Percentiles rank a stretch among this genome's conserved stretches.
phyloP scores from a whole-genome alignment of 2,888 invertebrate genomes.

The Hedychridium roseum region DNA sequence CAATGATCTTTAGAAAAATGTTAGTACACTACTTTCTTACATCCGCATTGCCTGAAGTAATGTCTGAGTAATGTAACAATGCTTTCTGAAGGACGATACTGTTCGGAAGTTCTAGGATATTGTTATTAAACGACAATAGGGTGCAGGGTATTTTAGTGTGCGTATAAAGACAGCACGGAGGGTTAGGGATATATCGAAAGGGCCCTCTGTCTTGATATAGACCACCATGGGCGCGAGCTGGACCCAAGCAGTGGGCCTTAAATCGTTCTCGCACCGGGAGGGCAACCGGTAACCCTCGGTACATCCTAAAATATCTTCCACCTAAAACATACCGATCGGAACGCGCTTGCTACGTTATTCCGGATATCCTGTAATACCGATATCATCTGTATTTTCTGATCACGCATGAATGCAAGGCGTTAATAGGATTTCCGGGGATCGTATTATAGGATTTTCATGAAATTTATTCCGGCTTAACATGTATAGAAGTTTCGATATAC shows the following conservation, averaged over 20 bases:
- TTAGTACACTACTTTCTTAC: no score
- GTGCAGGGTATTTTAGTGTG: no score
- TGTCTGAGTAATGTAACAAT: no score
- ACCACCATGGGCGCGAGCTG: constrained; percentile 50
- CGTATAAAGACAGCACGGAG: constrained; percentile 5
- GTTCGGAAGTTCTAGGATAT: no score
- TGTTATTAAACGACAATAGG: no score
- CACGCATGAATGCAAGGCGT: no score
- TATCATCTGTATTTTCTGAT: no score
- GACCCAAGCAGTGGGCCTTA: constrained; percentile 54
- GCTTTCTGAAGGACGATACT: no score
- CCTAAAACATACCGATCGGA: constrained; percentile 48
- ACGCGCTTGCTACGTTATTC: constrained; percentile 30
- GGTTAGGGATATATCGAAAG: constrained; percentile 42
- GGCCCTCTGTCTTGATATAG: constrained; percentile 51
- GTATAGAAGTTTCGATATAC: no score
- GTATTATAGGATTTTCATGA: neutral
- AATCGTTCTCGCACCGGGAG: constrained; percentile 60
- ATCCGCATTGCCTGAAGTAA: no score
- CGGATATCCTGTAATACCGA: constrained; percentile 28
- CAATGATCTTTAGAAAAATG: no score
- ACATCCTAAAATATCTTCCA: constrained; percentile 52
- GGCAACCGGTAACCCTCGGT: constrained; percentile 47
- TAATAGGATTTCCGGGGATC: constrained; percentile 21
- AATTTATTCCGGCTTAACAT: no score